Conservation (phyloP, 2,113 vertebrate genomes). For the Silurus glanis region DNA sequence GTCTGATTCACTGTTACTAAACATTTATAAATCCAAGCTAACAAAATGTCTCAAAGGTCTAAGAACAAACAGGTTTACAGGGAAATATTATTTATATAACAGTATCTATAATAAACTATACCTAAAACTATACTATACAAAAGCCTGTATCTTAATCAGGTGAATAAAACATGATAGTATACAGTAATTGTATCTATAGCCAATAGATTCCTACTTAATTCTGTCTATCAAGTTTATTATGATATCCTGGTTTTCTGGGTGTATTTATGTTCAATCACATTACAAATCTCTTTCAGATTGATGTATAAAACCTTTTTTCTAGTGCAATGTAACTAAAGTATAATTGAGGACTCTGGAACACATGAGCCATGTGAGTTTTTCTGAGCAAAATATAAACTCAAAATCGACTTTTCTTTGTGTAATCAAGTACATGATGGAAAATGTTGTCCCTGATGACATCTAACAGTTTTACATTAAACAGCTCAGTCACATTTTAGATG, state of each 20-base stretch:
- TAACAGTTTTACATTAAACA: not conserved
- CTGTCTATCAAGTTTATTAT: not conserved
- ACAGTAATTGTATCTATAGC: not conserved
- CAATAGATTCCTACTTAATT: not conserved
- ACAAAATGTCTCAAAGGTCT: not conserved
- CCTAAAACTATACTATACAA: not conserved
- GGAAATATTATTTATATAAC: not conserved
- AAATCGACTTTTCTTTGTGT: not conserved
- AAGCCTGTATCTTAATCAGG: not conserved
- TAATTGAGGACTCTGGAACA: not conserved
- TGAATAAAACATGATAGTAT: not conserved
- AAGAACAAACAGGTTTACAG: not conserved
- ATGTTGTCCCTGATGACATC: not conserved
- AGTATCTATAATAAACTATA: not conserved
- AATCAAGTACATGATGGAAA: not conserved
- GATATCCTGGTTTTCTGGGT: not conserved
- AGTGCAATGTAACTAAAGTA: not conserved
- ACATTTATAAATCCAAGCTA: not conserved
- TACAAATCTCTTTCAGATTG: not conserved
- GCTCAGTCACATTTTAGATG: not conserved
- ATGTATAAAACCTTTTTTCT: not conserved
- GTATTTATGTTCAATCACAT: not conserved
- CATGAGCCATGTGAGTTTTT: not conserved
- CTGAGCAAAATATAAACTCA: not conserved
- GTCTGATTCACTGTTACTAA: slow-evolving; percentile 11